Conservation (phyloP, 2,888 invertebrate genomes). For the Drosophila barbarae region DNA sequence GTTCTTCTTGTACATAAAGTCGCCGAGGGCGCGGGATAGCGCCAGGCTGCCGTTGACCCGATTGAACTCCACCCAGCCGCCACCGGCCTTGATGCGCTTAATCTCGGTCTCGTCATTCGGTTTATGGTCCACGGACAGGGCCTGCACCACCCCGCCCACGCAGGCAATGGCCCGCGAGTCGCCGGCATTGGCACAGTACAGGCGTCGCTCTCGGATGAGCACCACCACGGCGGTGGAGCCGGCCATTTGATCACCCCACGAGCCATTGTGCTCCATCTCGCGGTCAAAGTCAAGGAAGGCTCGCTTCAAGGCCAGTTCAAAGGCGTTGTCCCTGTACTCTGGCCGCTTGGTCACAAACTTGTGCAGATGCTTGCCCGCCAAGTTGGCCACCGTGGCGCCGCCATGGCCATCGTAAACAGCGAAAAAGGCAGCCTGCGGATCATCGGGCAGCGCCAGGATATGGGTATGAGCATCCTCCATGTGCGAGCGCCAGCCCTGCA, state of each 20-base stretch:
- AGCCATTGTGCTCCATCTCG: conserved; percentile 93
- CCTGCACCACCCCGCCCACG: conserved; percentile 86
- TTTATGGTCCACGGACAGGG: conserved; percentile 96
- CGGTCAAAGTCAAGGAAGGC: conserved; percentile 94
- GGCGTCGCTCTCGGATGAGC: conserved; percentile 88
- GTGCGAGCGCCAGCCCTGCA: conserved; percentile 99
- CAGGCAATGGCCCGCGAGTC: conserved; percentile 97
- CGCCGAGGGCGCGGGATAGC: conserved; percentile 96
- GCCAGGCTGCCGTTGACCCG: conserved; percentile 98
- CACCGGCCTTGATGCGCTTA: conserved; percentile 93
- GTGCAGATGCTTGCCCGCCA: conserved; percentile 96
- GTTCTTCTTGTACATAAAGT: conserved; percentile 97
- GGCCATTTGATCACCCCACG: conserved; percentile 93
- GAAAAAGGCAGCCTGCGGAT: conserved; percentile 95
- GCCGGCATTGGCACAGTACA: conserved; percentile 98
- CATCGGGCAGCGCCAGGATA: conserved; percentile 94
- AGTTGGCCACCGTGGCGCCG: conserved; percentile 94
- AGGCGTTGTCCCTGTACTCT: conserved; percentile 87
- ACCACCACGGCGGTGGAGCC: conserved; percentile 97
- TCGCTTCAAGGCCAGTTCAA: conserved; percentile 91
- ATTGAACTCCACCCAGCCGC: conserved; percentile 98
- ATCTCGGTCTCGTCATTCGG: conserved; percentile 93
- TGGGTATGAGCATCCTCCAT: conserved; percentile 99
- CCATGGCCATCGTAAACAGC: conserved; percentile 90
- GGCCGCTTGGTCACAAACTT: conserved; percentile 91